These are phyloP conservation scores for Papilio demoleus DNA, from an alignment of 2,888 invertebrate genomes.

Conservation along the genomic window DNA sequence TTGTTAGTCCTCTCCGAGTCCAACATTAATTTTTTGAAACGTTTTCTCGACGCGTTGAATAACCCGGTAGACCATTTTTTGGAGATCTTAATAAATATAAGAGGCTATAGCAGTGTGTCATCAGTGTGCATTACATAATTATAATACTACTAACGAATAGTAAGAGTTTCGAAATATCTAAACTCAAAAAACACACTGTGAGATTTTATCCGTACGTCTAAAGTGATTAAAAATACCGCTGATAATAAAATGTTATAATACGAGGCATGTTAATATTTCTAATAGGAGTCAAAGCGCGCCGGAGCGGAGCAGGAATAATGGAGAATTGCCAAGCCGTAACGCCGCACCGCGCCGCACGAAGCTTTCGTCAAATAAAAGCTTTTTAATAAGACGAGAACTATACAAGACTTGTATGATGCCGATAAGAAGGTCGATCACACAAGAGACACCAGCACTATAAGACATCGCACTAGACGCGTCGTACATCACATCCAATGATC, in stretches of 20 bases:
- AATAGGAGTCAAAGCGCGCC: constrained; percentile 75
- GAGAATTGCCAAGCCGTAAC: constrained; percentile 67
- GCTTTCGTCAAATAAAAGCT: constrained; percentile 51
- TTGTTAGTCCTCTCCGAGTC: no score
- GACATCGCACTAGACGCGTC: constrained; percentile 28
- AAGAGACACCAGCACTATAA: constrained; percentile 36
- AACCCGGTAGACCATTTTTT: no score
- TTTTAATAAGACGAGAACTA: constrained; percentile 48
- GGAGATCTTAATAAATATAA: no score
- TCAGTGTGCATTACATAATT: no score
- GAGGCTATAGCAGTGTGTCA: no score
- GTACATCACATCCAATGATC: constrained; percentile 32
- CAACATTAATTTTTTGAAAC: no score
- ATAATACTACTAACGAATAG: constrained; percentile 4
- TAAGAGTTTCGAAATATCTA: constrained; percentile 28
- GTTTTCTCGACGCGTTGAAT: no score
- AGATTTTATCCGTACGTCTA: constrained; percentile 52
- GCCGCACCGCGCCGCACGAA: constrained; percentile 50
- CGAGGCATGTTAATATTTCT: constrained; percentile 65
- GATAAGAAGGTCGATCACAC: constrained; percentile 44
- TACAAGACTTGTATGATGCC: constrained; percentile 23
- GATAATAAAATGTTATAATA: constrained; percentile 55
- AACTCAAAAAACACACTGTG: constrained; percentile 38
- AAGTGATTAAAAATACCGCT: constrained; percentile 45
- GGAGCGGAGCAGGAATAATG: constrained; percentile 70